Evolutionary conservation across 1,140 invertebrate species (phyloP), one percentile per base, ranked within the genome.

Genomic region (Habropoda laboriosa): DNA sequence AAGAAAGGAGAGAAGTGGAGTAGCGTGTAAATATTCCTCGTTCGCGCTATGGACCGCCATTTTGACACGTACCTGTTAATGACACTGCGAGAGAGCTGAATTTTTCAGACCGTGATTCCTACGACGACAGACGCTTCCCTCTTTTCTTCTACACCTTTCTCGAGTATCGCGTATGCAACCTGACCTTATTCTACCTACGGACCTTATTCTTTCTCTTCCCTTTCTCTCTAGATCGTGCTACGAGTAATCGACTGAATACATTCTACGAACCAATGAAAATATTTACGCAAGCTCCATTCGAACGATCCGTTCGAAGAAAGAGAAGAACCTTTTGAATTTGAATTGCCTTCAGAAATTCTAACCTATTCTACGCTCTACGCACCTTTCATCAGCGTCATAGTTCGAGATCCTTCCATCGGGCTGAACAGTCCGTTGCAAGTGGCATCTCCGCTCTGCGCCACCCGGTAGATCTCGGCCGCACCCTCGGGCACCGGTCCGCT

Each of bases 381-480:
- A 96, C 96, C 95, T 93, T 95, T 96, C 58, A 94, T 95, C 2
- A 97, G 93, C 35, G 94, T 96, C 94, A 97, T 95, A 4, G 96
- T 97, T 27, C 96, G 92, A 32, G 96, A 96, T 5, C 96, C 96
- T 88, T 97, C 96, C 12, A 94, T 95, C 0, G 97, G 95, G 87
- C 96, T 97, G 88, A 96, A 96, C 35, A 98, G 93, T 8, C 97
- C 97, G 90, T 97, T 97, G 93, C 97, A 98, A 7, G 97, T 97
- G 47, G 97, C 97, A 92, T 98, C 97, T 16, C 97, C 97, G 67
- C 96, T 97, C 93, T 98, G 97, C 0, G 97, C 96, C 64, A 98
- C 95, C 85, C 95, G 95, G 92, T 96, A 97, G 89, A 97, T 91
- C 80, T 93, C 92, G 30, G 91, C 90, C 24, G 90, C 85, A 16